Base-by-base conservation (phyloP, 2,113 vertebrate species). In the Bufo gargarizans region DNA sequence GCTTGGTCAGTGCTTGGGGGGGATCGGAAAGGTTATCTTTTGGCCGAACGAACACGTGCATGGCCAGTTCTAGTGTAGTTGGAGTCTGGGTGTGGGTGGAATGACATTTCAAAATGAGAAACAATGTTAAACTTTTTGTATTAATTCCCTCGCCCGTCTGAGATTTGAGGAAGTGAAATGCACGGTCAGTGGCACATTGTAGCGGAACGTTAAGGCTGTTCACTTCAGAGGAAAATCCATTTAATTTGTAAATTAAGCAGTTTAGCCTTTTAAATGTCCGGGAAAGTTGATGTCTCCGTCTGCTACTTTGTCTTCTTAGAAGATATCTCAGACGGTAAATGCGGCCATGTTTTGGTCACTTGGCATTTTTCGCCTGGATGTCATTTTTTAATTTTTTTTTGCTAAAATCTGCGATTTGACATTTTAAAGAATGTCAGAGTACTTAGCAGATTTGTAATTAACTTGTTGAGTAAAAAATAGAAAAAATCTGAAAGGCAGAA, bases 341-440 rank as follows among this genome's bases (percentile, higher is more conserved):
- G 12, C 76, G 56, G 16, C 43, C 19, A 8, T 49, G 80, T 50
- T 82, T 82, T 65, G 80, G 80, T 43, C 59, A 63, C 58, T 82
- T 63, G 80, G 59, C 80, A 82, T 82, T 82, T 82, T 63, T 49
- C 59, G 45, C 4, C 43, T 76, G 3, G 59, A 3, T 20, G 8
- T 8, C 4, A 12, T 14, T 47, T 63, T 33, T 33, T 33, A 0
- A 1, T 33, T 33, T 33, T 33, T 33, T 33, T 82, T 65, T 13
- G 17, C 43, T 19, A 33, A 82, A 82, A 65, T 82, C 80, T 82
- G 63, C 16, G 63, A 67, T n/a, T 65, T 67, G 81, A 53, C 61
- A 83, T 83, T 83, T 82, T 83, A 69, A 50, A 83, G 81, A 83
- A 67, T 83, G 81, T 83, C 81, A 83, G 47, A 20, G 47, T 50